Evolutionary conservation across 2,113 vertebrate genomes (phyloP), one percentile per base, ranked within the genome.

Genomic region (Hyla sarda): DNA sequence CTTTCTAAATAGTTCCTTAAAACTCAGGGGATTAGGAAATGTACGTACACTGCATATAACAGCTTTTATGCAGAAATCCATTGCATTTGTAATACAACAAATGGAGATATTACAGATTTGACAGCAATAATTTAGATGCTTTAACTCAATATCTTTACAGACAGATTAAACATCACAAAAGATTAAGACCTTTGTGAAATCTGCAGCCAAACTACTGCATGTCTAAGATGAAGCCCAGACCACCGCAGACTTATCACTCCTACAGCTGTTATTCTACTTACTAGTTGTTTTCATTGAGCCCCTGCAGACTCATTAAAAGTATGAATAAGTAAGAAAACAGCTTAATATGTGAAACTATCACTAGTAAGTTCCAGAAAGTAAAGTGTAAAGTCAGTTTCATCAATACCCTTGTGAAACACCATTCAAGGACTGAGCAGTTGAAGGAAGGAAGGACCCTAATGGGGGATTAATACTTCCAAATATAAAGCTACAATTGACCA

Each of bases 211-310:
- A 85, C 67, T 30, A 28, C 1, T 23, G 82, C 48, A 84, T 47
- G 7, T 41, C 79, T 87, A 76, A 16, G 16, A 69, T 11, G 78
- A 88, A 91, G 89, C 1, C 87, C 50, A 87, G 67, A 32, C 82
- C 88, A 83, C 21, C 83, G 54, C 82, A 65, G 73, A 88, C 67
- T 21, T 41, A 71, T 41, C 32, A 89, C 76, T 73, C 56, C 3
- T 10, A 78, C 17, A 82, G 19, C 9, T 86, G 41, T 82, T 48
- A 85, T 88, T 80, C 67, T 84, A 85, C 3, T 28, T 87, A 76
- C 12, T 60, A 54, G 65, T 25, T 82, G 41, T 52, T 82, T 65
- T 87, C 74, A 90, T 52, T 54, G 62, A 76, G 88, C 87, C 52
- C 34, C 81, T 78, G 19, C 1, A 78, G 83, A 54, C 45, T 78